Base-by-base conservation (phyloP, 2,888 invertebrate species). In the Pristionchus entomophagus region DNA sequence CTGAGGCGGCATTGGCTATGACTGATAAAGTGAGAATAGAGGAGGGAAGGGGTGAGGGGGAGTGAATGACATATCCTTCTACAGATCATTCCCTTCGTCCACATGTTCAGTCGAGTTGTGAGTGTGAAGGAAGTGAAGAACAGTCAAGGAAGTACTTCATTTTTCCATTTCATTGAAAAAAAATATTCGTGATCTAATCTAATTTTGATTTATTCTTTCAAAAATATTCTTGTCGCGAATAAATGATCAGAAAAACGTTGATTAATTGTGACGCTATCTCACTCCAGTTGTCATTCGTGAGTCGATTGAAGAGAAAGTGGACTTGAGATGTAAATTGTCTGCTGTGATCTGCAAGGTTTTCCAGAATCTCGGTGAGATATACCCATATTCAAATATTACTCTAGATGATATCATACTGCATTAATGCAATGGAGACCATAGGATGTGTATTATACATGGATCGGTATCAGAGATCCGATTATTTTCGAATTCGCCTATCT, bases 321-420 rank as follows among this genome's bases (percentile, higher is more conserved):
- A 87, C 17, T 49, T 88, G 45, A 26, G 88, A 14, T 89, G 88
- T 12, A 85, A 89, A 82, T 32, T 92, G 26, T 90, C 89, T 17
- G 91, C 91, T 83, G 91, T 90, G 17, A 73, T 92, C 19, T 90
- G 90, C 8, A 91, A 89, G 81, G 88, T 92, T 22, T 88, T 89
- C 82, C 59, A 81, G 1, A 62, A 38, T 6, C 77, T 87, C 14
- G 90, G 90, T 82, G 87, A 53, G 85, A 78, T 14, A 35, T 32
- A 35, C 0, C 32, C 17, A 65, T 65, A 10, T 32, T 65, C 32
- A 32, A 65, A 29, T 17, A 4, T 65, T 65, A 19, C 65, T 2
- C 3, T n/a, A n/a, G n/a, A n/a, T n/a, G n/a, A n/a, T n/a, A n/a
- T n/a, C n/a, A n/a, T n/a, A n/a, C n/a, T n/a, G n/a, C n/a, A n/a